Conservation (phyloP, 2,113 vertebrate genomes). For the Corvus cornix region DNA sequence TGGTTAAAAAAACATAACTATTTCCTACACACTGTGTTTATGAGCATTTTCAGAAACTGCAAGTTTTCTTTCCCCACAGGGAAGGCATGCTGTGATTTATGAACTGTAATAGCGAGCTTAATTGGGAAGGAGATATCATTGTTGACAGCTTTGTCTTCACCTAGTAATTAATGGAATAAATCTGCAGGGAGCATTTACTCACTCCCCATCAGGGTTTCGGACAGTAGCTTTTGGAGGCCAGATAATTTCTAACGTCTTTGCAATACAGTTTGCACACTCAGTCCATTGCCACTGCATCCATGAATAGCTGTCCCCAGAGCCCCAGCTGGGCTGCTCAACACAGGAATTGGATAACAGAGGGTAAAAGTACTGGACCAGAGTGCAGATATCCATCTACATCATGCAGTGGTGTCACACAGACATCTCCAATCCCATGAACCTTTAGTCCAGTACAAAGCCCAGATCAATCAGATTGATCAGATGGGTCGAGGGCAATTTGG, state of each 20-base stretch:
- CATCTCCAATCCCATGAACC: not conserved
- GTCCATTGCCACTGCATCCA: not conserved
- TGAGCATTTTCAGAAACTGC: constrained; percentile 34
- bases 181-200: constrained; percentile 13
- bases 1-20: not conserved
- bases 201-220: not conserved
- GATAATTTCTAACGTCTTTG: not conserved
- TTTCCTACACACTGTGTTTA: not conserved
- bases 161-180: constrained; percentile 50
- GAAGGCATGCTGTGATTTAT: constrained; percentile 41
- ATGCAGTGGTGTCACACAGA: not conserved
- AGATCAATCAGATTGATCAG: not conserved
- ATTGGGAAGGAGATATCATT: constrained; percentile 50
- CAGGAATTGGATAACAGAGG: not conserved
- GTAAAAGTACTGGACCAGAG: not conserved
- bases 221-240: constrained; percentile 25
- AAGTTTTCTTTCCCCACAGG: not conserved
- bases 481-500: not conserved
- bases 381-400: not conserved
- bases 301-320: not conserved
- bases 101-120: constrained; percentile 32
- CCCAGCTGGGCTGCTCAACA: not conserved
- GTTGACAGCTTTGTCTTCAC: constrained; percentile 39
- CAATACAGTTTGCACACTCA: not conserved
- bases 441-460: not conserved